Conservation (phyloP, 2,113 vertebrate species). For the Cavia aperea region DNA sequence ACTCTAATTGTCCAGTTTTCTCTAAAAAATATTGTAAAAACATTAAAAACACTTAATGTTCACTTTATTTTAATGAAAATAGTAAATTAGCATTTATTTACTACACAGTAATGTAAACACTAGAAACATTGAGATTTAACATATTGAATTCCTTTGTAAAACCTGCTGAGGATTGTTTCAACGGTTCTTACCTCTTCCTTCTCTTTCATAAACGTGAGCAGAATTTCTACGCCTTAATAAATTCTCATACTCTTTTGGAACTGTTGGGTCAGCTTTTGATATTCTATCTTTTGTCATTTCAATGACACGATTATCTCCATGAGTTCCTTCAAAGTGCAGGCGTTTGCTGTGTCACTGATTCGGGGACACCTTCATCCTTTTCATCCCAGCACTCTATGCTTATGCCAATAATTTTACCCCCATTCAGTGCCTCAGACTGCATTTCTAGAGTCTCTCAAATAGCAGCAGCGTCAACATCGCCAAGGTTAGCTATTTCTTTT, state of each 20-base stretch:
- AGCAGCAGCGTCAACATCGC: not conserved
- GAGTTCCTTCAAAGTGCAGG: not conserved
- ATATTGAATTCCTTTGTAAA: not conserved
- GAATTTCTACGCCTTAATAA: not conserved
- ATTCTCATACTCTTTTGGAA: not conserved
- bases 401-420: not conserved
- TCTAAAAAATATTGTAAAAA: not conserved
- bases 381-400: not conserved
- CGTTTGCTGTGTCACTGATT: not conserved
- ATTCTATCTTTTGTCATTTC: not conserved
- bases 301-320: not conserved
- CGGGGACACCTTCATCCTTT: not conserved
- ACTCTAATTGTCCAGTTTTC: not conserved
- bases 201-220: not conserved
- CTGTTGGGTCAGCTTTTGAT: not conserved
- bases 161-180: not conserved
- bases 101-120: not conserved
- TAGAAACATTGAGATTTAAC: not conserved
- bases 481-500: not conserved
- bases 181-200: not conserved
- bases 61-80: slow-evolving; percentile 1
- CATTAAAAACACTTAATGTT: not conserved
- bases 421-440: not conserved
- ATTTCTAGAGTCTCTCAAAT: not conserved
- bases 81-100: slow-evolving; percentile 10